Evolutionary conservation across 2,113 vertebrate genomes (phyloP).

Genomic region (Crotalus helleri): DNA sequence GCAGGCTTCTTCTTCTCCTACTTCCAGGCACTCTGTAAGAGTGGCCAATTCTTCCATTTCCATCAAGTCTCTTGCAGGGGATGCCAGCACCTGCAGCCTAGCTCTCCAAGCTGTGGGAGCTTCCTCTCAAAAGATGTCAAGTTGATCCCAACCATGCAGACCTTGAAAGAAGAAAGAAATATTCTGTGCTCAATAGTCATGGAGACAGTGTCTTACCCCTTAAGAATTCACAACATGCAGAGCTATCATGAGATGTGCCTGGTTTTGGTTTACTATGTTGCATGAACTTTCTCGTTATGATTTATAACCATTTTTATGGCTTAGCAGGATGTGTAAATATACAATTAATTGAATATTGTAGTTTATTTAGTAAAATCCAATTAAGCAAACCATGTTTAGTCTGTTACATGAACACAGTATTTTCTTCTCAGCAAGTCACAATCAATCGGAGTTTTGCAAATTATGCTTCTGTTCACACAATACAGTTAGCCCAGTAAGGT

Average conservation of each 20-base stretch:
- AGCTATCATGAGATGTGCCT: background rate
- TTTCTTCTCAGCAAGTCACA: background rate
- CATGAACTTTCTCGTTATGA: background rate
- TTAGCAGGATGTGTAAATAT: background rate
- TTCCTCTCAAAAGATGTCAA: background rate
- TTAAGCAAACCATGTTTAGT: background rate
- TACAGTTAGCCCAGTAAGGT: background rate
- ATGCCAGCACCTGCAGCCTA: background rate
- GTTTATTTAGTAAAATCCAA: background rate
- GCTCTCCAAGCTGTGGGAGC: background rate
- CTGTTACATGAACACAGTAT: background rate
- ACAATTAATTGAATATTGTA: background rate
- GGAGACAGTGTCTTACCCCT: background rate
- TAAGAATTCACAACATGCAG: background rate
- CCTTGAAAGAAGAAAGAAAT: background rate
- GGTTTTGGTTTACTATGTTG: background rate
- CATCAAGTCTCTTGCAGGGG: background rate
- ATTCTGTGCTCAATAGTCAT: background rate
- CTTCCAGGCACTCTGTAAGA: background rate
- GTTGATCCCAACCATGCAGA: background rate
- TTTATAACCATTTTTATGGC: background rate
- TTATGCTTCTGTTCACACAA: background rate
- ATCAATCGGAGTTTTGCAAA: background rate
- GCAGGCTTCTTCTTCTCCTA: background rate
- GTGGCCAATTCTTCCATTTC: background rate